Percentiles rank a stretch among this genome's conserved stretches.
Evolutionary conservation across 2,113 vertebrate genomes (phyloP).

Genomic region (Sturnus vulgaris): DNA sequence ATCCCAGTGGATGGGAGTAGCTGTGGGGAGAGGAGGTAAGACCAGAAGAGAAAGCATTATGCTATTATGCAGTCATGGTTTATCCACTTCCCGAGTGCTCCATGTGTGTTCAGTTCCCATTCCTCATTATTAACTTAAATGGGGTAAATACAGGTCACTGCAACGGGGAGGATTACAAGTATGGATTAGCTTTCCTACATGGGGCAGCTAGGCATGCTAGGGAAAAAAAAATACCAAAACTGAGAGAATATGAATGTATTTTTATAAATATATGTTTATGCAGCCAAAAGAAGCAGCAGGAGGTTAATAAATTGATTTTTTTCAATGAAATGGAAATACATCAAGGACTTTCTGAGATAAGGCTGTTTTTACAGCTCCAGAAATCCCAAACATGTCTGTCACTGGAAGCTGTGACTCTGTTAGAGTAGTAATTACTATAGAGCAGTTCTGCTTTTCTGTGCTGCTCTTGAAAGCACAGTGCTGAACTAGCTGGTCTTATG

Average conservation of each 20-base stretch:
- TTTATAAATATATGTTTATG: neutral
- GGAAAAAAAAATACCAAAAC: neutral
- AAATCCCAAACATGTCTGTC: neutral
- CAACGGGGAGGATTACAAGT: neutral
- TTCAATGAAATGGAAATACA: neutral
- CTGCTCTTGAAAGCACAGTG: neutral
- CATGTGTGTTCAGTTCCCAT: neutral
- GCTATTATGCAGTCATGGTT: neutral
- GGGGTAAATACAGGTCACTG: neutral
- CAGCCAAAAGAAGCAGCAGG: neutral
- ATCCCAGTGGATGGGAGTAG: neutral
- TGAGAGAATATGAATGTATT: neutral
- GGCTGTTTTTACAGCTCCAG: neutral
- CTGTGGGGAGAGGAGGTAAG: neutral
- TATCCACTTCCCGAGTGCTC: neutral
- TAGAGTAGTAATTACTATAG: neutral
- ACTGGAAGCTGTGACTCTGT: neutral
- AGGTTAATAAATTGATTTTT: neutral
- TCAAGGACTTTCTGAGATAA: neutral
- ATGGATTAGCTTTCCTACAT: neutral
- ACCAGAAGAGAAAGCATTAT: neutral
- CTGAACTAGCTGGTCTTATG: neutral
- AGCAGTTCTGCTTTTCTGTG: neutral
- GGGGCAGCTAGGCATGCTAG: neutral
- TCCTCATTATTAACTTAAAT: neutral